Evolutionary conservation across 2,888 invertebrate genomes (phyloP).

Genomic region (Drosophila affinis): DNA sequence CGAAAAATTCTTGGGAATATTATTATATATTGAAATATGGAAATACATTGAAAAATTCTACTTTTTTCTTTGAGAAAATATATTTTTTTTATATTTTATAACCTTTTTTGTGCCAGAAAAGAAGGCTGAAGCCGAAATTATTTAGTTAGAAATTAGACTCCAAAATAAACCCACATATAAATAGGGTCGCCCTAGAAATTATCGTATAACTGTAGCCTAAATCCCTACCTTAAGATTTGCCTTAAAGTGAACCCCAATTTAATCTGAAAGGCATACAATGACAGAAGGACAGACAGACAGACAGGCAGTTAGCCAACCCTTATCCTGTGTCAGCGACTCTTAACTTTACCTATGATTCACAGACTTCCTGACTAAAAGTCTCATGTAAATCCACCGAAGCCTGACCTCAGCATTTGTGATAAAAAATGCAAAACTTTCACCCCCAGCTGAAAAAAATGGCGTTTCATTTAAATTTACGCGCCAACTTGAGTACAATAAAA

Average conservation of each 20-base stretch:
- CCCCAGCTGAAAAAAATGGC: constrained; percentile 30
- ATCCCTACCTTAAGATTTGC: neutral
- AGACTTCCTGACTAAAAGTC: constrained; percentile 35
- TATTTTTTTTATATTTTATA: too few species aligned
- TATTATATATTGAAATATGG: neutral
- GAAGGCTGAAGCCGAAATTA: neutral
- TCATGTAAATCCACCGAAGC: constrained; percentile 27
- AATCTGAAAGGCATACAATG: constrained; percentile 23
- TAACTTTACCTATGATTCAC: constrained; percentile 27
- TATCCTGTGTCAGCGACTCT: constrained; percentile 25
- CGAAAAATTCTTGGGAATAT: neutral
- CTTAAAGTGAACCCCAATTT: constrained; percentile 19
- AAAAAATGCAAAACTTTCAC: too few species aligned
- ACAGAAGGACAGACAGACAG: neutral
- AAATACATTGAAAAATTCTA: neutral
- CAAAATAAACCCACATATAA: too few species aligned
- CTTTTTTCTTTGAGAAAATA: neutral
- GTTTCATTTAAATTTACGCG: constrained; percentile 68
- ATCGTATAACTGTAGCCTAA: neutral
- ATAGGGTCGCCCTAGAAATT: neutral
- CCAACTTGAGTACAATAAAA: constrained; percentile 61
- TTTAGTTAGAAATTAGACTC: neutral
- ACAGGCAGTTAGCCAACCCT: constrained; percentile 12
- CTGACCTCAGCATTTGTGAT: constrained; percentile 3
- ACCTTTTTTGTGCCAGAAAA: too few species aligned